Conservation (phyloP, 2,888 invertebrate species). For the Caenorhabditis japonica region DNA sequence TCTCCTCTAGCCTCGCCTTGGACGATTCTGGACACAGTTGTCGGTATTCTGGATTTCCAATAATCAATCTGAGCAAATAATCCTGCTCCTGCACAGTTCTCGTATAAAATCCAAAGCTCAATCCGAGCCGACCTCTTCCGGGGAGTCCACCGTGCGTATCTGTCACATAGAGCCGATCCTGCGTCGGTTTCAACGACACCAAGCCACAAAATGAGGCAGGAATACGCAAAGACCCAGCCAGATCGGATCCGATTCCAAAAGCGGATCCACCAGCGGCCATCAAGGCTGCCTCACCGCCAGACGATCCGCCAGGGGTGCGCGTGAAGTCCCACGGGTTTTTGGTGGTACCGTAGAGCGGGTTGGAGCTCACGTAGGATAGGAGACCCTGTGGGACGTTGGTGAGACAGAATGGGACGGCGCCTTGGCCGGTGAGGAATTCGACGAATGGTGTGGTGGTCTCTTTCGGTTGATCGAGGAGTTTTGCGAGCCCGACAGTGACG, state of each 20-base stretch:
- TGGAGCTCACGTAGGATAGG: constrained; percentile 74
- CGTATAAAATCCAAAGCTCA: constrained; percentile 73
- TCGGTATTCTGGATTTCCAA: constrained; percentile 55
- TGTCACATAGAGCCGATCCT: constrained; percentile 58
- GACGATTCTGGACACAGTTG: constrained; percentile 53
- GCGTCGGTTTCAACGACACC: constrained; percentile 78
- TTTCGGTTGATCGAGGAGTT: constrained; percentile 67
- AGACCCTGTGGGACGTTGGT: constrained; percentile 77
- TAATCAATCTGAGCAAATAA: neutral
- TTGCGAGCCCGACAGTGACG: constrained; percentile 76
- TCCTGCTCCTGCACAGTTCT: constrained; percentile 68
- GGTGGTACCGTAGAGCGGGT: constrained; percentile 78
- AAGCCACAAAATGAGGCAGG: constrained; percentile 79
- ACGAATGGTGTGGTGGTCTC: neutral
- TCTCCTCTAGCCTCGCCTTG: constrained; percentile 15
- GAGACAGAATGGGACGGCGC: constrained; percentile 78
- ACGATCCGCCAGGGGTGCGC: constrained; percentile 79
- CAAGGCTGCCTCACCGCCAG: constrained; percentile 79
- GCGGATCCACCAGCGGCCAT: constrained; percentile 78
- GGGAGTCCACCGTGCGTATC: constrained; percentile 67
- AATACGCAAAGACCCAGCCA: constrained; percentile 79
- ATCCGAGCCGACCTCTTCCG: constrained; percentile 66
- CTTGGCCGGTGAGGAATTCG: constrained; percentile 62
- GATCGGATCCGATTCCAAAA: constrained; percentile 79
- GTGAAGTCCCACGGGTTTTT: constrained; percentile 78